Conservation (phyloP, 2,113 vertebrate genomes). For the Ameiurus melas region DNA sequence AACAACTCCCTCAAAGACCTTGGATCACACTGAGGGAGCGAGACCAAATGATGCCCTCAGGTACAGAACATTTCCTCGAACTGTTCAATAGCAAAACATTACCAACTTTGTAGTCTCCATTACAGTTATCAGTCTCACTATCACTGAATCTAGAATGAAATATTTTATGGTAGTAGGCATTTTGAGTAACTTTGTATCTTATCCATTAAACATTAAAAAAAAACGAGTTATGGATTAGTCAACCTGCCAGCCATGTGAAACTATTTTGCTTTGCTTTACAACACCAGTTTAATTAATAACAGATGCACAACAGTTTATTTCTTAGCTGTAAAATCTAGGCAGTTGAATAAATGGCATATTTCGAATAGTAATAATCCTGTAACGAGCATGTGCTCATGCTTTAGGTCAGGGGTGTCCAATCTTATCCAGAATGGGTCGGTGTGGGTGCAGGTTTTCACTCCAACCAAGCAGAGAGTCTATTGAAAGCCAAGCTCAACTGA, state of each 20-base stretch:
- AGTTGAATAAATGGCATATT: neutral
- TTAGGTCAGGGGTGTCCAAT: too few species aligned
- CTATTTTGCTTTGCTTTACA: neutral
- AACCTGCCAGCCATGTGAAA: neutral
- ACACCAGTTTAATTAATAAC: neutral
- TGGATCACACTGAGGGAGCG: constrained; percentile 98
- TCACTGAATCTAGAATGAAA: neutral
- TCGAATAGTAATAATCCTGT: neutral
- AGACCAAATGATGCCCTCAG: constrained; percentile 92
- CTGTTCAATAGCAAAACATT: neutral
- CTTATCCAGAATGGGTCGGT: too few species aligned
- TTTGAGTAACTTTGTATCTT: neutral
- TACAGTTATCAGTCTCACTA: neutral
- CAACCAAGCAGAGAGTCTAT: too few species aligned
- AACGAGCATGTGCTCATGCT: too few species aligned
- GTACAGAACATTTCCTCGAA: constrained; percentile 63
- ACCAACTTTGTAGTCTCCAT: neutral
- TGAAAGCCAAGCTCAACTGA: too few species aligned
- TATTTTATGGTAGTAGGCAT: neutral
- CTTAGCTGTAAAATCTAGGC: neutral
- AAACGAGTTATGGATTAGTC: neutral
- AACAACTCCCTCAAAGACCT: constrained; percentile 97
- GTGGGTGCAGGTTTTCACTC: too few species aligned
- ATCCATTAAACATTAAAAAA: neutral
- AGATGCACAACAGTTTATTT: neutral